Evolutionary conservation across 1,140 invertebrate species (phyloP).

Genomic region (Acromyrmex heyeri): DNA sequence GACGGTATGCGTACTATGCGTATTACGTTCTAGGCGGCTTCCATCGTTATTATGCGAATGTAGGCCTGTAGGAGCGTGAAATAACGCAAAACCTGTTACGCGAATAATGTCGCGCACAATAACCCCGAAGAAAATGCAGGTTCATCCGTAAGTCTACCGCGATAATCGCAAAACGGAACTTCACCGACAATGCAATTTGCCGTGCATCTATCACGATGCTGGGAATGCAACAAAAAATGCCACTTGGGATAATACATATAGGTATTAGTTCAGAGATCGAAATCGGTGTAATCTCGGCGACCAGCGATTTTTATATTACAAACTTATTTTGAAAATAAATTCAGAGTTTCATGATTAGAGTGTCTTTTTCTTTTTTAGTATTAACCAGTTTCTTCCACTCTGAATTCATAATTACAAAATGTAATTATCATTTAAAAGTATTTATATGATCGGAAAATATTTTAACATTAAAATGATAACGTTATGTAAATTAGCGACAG

Average conservation of each 20-base stretch:
- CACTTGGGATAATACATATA: background rate
- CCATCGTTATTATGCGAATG: slow-evolving; percentile 44
- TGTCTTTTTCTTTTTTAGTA: background rate
- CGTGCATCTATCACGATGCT: background rate
- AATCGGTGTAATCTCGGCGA: background rate
- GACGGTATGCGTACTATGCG: slow-evolving; percentile 1
- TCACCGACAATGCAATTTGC: slow-evolving; percentile 19
- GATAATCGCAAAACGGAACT: slow-evolving; percentile 7
- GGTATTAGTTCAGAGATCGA: slow-evolving; percentile 7
- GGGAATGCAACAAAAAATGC: background rate
- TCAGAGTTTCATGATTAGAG: background rate
- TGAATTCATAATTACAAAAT: background rate
- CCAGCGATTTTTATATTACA: background rate
- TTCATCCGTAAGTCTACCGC: slow-evolving; percentile 49
- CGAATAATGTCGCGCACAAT: slow-evolving; percentile 48
- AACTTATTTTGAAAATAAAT: background rate
- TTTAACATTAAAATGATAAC: background rate
- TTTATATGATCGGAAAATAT: background rate
- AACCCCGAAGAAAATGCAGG: slow-evolving; percentile 54
- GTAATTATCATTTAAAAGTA: background rate
- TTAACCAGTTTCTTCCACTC: background rate
- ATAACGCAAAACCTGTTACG: slow-evolving; percentile 61
- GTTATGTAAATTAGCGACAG: background rate
- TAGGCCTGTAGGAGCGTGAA: slow-evolving; percentile 50
- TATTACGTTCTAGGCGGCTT: slow-evolving; percentile 39